These are phyloP conservation scores for Falco cherrug DNA, from an alignment of 2,797 vertebrate species.

Conservation along the genomic window DNA sequence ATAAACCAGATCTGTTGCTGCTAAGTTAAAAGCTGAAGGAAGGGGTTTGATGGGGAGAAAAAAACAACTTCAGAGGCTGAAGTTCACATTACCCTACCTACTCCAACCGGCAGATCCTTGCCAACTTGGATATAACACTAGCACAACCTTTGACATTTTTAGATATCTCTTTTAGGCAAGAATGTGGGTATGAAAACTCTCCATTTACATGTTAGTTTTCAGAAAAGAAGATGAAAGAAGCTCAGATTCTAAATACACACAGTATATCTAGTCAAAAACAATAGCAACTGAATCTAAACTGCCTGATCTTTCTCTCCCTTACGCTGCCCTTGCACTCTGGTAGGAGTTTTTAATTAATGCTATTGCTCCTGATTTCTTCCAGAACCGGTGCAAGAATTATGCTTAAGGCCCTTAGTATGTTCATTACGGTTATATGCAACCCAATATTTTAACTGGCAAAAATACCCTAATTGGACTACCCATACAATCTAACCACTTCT, in stretches of 20 bases:
- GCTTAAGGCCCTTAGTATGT: not conserved
- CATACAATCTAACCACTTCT: not conserved
- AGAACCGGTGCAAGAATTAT: not conserved
- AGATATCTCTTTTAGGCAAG: not conserved
- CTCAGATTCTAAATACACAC: not conserved
- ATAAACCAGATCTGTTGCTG: not conserved
- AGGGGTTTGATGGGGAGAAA: not conserved
- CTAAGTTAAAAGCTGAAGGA: not conserved
- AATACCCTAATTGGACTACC: not conserved
- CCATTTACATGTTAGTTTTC: not conserved
- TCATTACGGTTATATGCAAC: not conserved
- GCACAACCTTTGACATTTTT: not conserved
- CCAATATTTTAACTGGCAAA: not conserved
- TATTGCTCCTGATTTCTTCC: not conserved
- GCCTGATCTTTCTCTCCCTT: not conserved
- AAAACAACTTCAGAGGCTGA: not conserved
- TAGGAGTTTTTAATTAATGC: not conserved
- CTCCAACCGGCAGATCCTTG: not conserved
- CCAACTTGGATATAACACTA: not conserved
- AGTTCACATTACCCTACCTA: not conserved
- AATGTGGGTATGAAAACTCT: not conserved
- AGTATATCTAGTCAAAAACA: not conserved
- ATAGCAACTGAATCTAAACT: not conserved
- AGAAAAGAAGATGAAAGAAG: not conserved
- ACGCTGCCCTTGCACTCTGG: not conserved